Evolutionary conservation across 2,797 vertebrate genomes (phyloP), one percentile per base, ranked within the genome.

Genomic region (Anabas testudineus): DNA sequence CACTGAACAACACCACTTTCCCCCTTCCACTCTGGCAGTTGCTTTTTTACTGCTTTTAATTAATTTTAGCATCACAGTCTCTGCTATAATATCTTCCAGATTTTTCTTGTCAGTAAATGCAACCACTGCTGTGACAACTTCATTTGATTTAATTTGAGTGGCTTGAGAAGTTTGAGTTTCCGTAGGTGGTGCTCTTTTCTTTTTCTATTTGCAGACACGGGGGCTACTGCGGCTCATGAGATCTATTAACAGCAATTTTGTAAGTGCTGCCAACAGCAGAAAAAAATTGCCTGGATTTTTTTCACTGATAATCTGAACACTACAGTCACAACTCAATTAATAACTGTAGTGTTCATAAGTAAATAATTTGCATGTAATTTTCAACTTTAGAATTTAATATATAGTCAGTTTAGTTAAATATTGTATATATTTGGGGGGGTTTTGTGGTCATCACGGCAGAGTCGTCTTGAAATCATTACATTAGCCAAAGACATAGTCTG

Each of bases 21-120:
- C 21, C 55, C 21, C 41, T 21, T 22, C 22, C 34, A 54, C 15
- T 58, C 36, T 18, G 49, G 32, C 63, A 47, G 60, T 63, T 77
- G 60, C n/a, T 67, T 74, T 65, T 51, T 39, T 30, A 37, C 1
- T 65, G 14, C 52, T 77, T 59, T 47, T 54, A 18, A 49, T 69
- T 51, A 13, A 21, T 42, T 26, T 48, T 34, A 26, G 21, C 67
- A 18, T 53, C 10, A 46, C 21, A 24, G 32, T 34, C 30, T 9
- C 34, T 1, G n/a, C 13, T 16, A 49, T 43, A 28, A 21, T 43
- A 14, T 21, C 22, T 15, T 42, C 28, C 21, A 19, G 4, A 39
- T 39, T 28, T 39, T 10, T 41, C 10, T 21, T 53, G 26, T 45
- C 7, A 21, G 16, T 41, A 2, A 41, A 16, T 32, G 16, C 55